Conservation (phyloP, 2,888 invertebrate genomes). For the Mesorhabditis belari region DNA sequence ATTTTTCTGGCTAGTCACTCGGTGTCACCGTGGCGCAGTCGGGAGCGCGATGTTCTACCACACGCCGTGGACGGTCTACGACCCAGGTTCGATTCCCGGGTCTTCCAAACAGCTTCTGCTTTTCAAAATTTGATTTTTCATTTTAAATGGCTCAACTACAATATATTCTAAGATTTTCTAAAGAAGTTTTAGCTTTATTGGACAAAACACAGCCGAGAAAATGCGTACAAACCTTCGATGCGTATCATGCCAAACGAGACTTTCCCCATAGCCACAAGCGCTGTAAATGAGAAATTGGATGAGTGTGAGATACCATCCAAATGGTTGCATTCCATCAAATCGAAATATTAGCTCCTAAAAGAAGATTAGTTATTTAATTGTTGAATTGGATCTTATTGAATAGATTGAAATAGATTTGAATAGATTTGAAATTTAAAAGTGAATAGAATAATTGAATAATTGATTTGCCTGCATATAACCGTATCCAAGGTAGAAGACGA, state of each 20-base stretch:
- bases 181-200: too few species aligned
- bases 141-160: too few species aligned
- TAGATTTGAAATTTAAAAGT: not conserved
- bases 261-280: slow-evolving; percentile 72
- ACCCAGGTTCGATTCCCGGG: too few species aligned
- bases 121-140: too few species aligned
- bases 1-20: too few species aligned
- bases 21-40: too few species aligned
- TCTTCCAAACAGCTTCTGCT: not conserved
- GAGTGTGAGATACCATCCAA: slow-evolving; percentile 84
- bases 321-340: slow-evolving; percentile 77
- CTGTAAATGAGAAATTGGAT: slow-evolving; percentile 83
- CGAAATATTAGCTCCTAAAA: slow-evolving; percentile 78
- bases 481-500: slow-evolving; percentile 79
- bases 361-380: not conserved
- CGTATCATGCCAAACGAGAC: slow-evolving; percentile 59
- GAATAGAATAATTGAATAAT: not conserved
- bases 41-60: too few species aligned
- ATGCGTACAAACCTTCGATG: slow-evolving; percentile 57
- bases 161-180: too few species aligned
- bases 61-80: too few species aligned
- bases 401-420: not conserved
- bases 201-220: too few species aligned
- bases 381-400: not conserved
- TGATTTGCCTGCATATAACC: slow-evolving; percentile 64